A percentile compares a stretch with the other conserved stretches of the same genome.
Conservation (phyloP, 2,888 invertebrate genomes). For the Hanleya hanleyi region DNA sequence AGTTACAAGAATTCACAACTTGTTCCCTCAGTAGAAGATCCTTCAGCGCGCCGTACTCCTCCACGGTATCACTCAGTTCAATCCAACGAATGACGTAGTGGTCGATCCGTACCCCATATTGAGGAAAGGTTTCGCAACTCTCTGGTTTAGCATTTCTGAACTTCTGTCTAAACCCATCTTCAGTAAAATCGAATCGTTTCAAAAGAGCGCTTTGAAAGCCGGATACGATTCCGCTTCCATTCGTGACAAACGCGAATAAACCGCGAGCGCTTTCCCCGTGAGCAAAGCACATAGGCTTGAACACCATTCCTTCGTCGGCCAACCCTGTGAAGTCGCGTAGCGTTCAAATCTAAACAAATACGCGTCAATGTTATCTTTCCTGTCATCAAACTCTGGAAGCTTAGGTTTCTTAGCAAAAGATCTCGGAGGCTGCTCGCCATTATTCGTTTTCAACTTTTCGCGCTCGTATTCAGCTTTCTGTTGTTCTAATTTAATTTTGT, state of each 20-base stretch:
- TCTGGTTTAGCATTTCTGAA: not conserved
- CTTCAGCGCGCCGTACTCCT: too few relatives aligned
- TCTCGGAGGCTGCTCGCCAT: too few relatives aligned
- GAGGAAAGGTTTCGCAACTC: not conserved
- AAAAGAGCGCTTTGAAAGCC: not conserved
- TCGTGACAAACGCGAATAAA: not conserved
- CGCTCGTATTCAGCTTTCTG: too few relatives aligned
- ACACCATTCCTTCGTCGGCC: not conserved
- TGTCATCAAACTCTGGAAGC: not conserved
- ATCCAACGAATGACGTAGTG: not conserved
- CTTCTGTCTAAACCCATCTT: not conserved
- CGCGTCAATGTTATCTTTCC: not conserved
- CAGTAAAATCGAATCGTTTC: not conserved
- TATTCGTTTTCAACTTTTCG: too few relatives aligned
- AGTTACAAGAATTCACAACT: conserved; percentile 12
- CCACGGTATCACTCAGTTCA: not conserved
- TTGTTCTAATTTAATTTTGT: too few relatives aligned
- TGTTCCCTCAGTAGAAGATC: conserved; percentile 20
- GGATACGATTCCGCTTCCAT: too few relatives aligned
- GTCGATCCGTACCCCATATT: not conserved
- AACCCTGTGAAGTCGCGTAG: not conserved
- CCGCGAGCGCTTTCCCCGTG: not conserved
- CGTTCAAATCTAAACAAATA: not conserved
- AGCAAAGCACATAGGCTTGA: not conserved
- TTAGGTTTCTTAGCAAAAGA: too few relatives aligned